A percentile compares a stretch with the other conserved stretches of the same genome.
phyloP scores from a whole-genome alignment of 2,888 invertebrate genomes.

The Cryptus armator region DNA sequence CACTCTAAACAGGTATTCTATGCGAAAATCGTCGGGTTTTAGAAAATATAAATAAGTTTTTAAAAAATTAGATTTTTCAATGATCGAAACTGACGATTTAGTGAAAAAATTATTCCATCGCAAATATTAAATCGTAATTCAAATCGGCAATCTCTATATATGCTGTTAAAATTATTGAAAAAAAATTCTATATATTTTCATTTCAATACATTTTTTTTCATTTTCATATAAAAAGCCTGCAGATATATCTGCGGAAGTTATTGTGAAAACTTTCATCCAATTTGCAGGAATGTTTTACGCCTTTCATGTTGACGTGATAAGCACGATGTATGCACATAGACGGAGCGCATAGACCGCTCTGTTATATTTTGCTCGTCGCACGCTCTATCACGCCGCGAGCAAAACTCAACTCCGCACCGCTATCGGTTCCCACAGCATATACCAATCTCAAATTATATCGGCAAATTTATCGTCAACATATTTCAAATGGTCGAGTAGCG shows the following conservation, averaged over 20 bases:
- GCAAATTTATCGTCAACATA: slow-evolving; percentile 68
- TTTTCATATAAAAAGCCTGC: neutral
- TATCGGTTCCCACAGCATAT: slow-evolving; percentile 37
- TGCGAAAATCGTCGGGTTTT: neutral
- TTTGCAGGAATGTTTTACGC: slow-evolving; percentile 10
- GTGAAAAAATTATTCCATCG: too few relatives aligned
- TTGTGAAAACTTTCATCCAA: neutral
- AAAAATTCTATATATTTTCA: neutral
- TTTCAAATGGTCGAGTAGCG: slow-evolving; percentile 51
- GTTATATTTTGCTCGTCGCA: slow-evolving; percentile 51
- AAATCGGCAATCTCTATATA: too few relatives aligned
- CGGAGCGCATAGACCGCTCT: neutral
- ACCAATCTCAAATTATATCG: slow-evolving; percentile 68
- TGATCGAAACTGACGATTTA: too few relatives aligned
- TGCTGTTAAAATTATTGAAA: neutral
- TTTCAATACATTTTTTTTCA: neutral
- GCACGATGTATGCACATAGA: slow-evolving; percentile 9
- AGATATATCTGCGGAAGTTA: neutral
- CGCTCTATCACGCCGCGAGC: slow-evolving; percentile 46
- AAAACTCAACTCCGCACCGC: slow-evolving; percentile 22
- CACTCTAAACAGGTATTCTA: neutral
- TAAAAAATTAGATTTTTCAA: too few relatives aligned
- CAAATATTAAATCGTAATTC: too few relatives aligned
- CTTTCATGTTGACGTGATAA: neutral
- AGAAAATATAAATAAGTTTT: neutral